phyloP scores from a whole-genome alignment of 1,140 invertebrate species.

The Drosophila varians region DNA sequence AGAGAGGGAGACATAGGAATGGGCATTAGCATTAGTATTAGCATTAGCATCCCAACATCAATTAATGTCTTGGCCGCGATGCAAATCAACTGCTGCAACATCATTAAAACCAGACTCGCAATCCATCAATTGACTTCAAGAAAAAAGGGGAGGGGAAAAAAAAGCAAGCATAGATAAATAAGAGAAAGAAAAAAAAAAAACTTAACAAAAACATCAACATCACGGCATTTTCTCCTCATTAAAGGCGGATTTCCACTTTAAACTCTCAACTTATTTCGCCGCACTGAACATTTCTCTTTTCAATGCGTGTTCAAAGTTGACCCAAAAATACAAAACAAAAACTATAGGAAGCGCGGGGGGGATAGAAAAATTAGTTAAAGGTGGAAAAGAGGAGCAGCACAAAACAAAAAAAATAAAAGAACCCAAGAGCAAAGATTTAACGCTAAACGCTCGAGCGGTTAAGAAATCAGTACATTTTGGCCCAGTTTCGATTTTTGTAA shows the following conservation, averaged over 20 bases:
- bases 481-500: constrained; percentile 27
- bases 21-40: constrained; percentile 27
- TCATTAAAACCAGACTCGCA: constrained; percentile 43
- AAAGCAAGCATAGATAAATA: background rate
- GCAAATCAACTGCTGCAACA: constrained; percentile 37
- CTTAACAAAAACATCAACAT: constrained; percentile 8
- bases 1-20: too few relatives aligned
- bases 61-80: constrained; percentile 53
- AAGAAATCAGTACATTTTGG: constrained; percentile 30
- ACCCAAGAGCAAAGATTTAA: too few relatives aligned
- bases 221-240: constrained; percentile 51
- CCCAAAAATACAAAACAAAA: constrained; percentile 24
- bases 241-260: constrained; percentile 59
- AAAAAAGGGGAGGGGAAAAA: constrained; percentile 27
- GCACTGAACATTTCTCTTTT: constrained; percentile 37
- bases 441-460: constrained; percentile 18
- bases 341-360: background rate
- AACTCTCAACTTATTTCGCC: constrained; percentile 43
- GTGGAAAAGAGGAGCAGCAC: background rate
- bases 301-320: constrained; percentile 40
- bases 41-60: constrained; percentile 48
- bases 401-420: constrained; percentile 16
- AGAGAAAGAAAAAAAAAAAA: constrained; percentile 1
- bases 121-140: constrained; percentile 22
- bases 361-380: background rate